phyloP scores from a whole-genome alignment of 2,797 vertebrate species.

The Darevskia nairensis region DNA sequence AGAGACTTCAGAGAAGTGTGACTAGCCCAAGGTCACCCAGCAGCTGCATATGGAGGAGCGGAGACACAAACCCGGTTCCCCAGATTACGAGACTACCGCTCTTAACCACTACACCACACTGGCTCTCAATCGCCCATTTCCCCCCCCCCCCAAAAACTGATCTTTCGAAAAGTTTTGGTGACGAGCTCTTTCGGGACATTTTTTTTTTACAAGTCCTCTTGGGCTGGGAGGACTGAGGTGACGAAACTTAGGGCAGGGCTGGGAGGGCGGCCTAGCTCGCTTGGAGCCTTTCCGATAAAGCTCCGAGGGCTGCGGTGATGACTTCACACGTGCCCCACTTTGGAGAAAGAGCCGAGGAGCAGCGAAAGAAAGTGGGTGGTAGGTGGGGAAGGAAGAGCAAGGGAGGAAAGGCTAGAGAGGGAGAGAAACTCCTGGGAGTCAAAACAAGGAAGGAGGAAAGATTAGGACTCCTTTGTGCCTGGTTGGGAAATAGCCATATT shows the following conservation, averaged over 20 bases:
- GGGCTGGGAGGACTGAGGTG: not conserved
- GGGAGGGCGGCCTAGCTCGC: not conserved
- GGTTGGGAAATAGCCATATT: constrained; percentile 5
- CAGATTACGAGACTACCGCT: no score
- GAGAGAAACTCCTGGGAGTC: not conserved
- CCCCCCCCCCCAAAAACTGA: constrained; percentile 33
- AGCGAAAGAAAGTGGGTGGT: constrained; percentile 16
- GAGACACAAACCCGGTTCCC: no score
- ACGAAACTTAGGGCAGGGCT: constrained; percentile 7
- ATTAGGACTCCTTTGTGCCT: not conserved
- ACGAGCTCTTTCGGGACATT: constrained; percentile 63
- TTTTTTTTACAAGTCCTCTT: constrained; percentile 54
- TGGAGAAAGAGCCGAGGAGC: not conserved
- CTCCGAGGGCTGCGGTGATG: not conserved
- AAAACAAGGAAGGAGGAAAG: constrained; percentile 28
- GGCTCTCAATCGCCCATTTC: not conserved
- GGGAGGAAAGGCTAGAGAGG: not conserved
- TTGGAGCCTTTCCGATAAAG: not conserved
- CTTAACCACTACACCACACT: no score
- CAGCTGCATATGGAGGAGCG: no score
- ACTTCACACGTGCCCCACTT: not conserved
- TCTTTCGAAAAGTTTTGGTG: constrained; percentile 45
- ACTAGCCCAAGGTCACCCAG: no score
- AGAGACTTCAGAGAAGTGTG: no score
- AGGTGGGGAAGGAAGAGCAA: not conserved